A percentile compares a stretch with the other conserved stretches of the same genome.
These are phyloP conservation scores for Fragum sueziense DNA, from an alignment of 2,888 invertebrate genomes.

Conservation along the genomic window DNA sequence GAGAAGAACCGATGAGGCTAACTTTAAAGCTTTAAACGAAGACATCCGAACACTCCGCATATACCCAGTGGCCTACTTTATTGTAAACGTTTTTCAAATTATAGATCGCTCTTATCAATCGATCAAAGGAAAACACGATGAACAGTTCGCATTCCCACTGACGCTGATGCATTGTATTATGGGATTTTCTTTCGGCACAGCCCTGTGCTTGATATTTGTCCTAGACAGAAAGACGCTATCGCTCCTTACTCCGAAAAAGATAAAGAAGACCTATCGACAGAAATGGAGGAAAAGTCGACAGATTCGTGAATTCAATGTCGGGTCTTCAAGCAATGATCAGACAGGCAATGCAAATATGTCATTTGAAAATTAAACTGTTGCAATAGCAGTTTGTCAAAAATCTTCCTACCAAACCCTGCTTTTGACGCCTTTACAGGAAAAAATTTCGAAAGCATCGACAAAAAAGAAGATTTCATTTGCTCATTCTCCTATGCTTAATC, in stretches of 20 bases:
- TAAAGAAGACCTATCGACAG: background rate
- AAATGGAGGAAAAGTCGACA: slow-evolving; percentile 15
- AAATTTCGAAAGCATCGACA: no score
- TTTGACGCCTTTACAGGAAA: no score
- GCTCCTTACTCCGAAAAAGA: slow-evolving; percentile 19
- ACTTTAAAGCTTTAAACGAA: slow-evolving; percentile 10
- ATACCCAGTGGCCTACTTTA: slow-evolving; percentile 47
- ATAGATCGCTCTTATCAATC: slow-evolving; percentile 34
- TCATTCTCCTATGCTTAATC: no score
- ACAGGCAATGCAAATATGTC: background rate
- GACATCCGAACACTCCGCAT: slow-evolving; percentile 37
- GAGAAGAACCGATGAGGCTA: background rate
- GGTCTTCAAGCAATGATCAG: background rate
- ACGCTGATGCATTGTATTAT: slow-evolving; percentile 27
- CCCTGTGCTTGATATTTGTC: slow-evolving; percentile 31
- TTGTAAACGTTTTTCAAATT: slow-evolving; percentile 29
- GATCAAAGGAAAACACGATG: background rate
- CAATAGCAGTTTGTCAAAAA: no score
- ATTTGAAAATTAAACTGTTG: background rate
- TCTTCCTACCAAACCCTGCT: no score
- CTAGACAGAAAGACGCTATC: slow-evolving; percentile 33
- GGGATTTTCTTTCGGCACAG: slow-evolving; percentile 22
- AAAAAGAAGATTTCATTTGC: no score
- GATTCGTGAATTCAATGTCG: background rate
- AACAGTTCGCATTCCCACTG: slow-evolving; percentile 22